phyloP scores from a whole-genome alignment of 2,888 invertebrate species.

The Leptinotarsa tumamoca region DNA sequence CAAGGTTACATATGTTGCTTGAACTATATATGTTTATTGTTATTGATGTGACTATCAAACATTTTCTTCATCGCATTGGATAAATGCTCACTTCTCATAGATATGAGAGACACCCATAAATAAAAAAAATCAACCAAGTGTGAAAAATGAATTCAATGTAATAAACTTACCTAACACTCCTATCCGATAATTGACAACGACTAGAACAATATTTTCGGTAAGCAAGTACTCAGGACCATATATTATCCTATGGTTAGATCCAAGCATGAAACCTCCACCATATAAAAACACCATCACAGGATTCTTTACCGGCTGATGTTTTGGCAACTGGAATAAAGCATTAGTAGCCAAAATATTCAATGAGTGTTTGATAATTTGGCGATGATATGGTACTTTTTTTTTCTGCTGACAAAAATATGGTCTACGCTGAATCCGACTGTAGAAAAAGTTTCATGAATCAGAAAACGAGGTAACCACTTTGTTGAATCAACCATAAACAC shows the following conservation, averaged over 20 bases:
- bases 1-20: too few relatives aligned
- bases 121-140: too few relatives aligned
- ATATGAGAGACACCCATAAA: slow-evolving; percentile 54
- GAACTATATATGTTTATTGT: too few relatives aligned
- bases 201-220: slow-evolving; percentile 14
- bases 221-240: background rate
- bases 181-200: background rate
- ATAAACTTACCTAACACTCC: slow-evolving; percentile 2
- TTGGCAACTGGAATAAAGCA: slow-evolving; percentile 19
- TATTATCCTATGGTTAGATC: background rate
- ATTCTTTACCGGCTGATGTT: slow-evolving; percentile 37
- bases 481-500: too few relatives aligned
- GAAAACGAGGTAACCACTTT: too few relatives aligned
- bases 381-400: too few relatives aligned
- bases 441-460: too few relatives aligned
- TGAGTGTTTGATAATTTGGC: too few relatives aligned
- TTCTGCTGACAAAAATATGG: too few relatives aligned
- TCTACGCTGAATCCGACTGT: too few relatives aligned
- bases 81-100: background rate
- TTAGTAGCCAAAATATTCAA: background rate
- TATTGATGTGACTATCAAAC: too few relatives aligned
- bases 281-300: slow-evolving; percentile 66
- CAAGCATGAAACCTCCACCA: slow-evolving; percentile 61
- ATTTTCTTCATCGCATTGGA: too few relatives aligned
- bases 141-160: background rate